These are phyloP conservation scores for Proterorhinus semilunaris DNA, from an alignment of 2,113 vertebrate species.

Conservation along the genomic window DNA sequence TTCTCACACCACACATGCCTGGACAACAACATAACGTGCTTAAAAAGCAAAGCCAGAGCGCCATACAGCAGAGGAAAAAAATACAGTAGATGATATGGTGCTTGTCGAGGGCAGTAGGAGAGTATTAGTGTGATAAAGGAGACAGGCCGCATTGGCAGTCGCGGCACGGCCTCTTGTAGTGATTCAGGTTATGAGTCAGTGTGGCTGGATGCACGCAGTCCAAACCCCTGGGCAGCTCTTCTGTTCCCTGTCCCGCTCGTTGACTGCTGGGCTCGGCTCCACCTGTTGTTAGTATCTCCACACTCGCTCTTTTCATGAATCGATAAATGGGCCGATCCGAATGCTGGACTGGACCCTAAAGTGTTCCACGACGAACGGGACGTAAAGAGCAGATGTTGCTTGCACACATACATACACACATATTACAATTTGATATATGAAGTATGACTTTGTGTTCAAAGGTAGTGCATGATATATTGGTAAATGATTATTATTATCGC, in stretches of 20 bases:
- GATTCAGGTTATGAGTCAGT: slow-evolving; percentile 73
- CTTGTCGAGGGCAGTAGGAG: not conserved
- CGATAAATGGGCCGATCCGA: slow-evolving; percentile 46
- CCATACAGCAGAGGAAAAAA: slow-evolving; percentile 18
- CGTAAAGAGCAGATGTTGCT: slow-evolving; percentile 45
- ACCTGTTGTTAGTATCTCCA: slow-evolving; percentile 55
- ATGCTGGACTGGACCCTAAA: slow-evolving; percentile 39
- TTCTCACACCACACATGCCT: not conserved
- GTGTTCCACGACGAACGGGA: slow-evolving; percentile 36
- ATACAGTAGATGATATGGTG: slow-evolving; percentile 14
- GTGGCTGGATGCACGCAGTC: slow-evolving; percentile 36
- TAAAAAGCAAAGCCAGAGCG: not conserved
- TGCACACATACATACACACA: no score
- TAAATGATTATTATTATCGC: no score
- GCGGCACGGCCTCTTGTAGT: slow-evolving; percentile 35
- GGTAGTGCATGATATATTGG: no score
- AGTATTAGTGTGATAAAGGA: slow-evolving; percentile 39
- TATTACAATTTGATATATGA: no score
- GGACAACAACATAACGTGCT: slow-evolving; percentile 13
- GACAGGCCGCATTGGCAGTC: slow-evolving; percentile 56
- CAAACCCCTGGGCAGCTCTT: slow-evolving; percentile 29
- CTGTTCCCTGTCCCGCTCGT: slow-evolving; percentile 30
- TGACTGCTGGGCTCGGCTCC: slow-evolving; percentile 24
- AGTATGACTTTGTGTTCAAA: no score
- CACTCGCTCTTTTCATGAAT: slow-evolving; percentile 49